Evolutionary conservation across 2,888 invertebrate species (phyloP).

Genomic region (Rhagonycha fulva): DNA sequence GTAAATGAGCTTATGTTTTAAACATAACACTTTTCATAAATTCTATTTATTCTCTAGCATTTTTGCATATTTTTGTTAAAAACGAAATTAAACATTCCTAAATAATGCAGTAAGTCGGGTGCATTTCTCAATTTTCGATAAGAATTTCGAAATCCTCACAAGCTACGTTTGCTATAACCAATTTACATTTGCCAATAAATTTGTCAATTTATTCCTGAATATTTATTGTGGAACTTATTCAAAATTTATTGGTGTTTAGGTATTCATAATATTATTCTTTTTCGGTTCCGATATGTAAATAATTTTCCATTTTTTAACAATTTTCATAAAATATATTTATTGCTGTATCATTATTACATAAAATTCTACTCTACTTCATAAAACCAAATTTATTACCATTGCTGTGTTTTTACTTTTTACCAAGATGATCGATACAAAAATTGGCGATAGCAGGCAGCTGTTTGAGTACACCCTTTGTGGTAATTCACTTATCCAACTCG

Average conservation of each 20-base stretch:
- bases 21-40: constrained; percentile 5
- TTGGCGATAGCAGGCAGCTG: neutral
- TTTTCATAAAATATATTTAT: neutral
- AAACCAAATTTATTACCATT: neutral
- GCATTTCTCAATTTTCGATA: neutral
- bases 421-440: constrained; percentile 1
- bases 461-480: neutral
- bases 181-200: constrained; percentile 3
- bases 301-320: neutral
- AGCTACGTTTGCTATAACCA: neutral
- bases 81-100: neutral
- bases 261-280: constrained; percentile 2
- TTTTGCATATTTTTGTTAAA: neutral
- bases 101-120: neutral
- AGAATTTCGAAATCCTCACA: neutral
- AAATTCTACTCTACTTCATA: neutral
- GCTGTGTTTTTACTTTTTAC: neutral
- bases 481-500: neutral
- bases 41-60: neutral
- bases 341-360: neutral
- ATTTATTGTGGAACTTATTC: neutral
- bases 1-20: constrained; percentile 9
- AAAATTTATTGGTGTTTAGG: constrained; percentile 1
- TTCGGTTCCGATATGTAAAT: neutral
- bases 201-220: constrained; percentile 1